phyloP scores from a whole-genome alignment of 2,797 vertebrate species.

The Megalops cyprinoides region DNA sequence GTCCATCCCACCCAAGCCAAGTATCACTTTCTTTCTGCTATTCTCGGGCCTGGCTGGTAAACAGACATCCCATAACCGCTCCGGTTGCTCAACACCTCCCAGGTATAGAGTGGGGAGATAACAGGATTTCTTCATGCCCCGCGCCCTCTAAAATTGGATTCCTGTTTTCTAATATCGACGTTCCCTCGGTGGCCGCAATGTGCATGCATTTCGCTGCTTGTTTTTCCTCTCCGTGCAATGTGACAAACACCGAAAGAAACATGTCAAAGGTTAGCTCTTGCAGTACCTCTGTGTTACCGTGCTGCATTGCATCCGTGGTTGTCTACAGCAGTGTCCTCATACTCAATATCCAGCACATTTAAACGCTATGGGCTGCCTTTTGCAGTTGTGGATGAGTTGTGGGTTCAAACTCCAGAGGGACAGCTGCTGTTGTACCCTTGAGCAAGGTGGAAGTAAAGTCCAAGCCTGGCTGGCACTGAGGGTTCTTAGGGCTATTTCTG shows the following conservation, averaged over 20 bases:
- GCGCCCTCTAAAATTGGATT: background rate
- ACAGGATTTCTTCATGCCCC: background rate
- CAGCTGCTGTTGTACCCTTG: background rate
- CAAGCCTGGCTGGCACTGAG: background rate
- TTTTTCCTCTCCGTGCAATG: background rate
- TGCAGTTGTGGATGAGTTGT: background rate
- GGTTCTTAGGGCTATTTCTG: background rate
- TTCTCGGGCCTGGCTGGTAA: constrained; percentile 58
- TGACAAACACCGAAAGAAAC: background rate
- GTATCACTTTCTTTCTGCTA: constrained; percentile 48
- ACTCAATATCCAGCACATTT: background rate
- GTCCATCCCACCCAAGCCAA: constrained; percentile 18
- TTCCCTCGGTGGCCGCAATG: background rate
- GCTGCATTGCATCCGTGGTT: background rate
- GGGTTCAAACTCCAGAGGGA: background rate
- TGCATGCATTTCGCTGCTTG: background rate
- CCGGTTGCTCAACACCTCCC: constrained; percentile 42
- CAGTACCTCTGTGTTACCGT: background rate
- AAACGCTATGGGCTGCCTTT: too few relatives aligned
- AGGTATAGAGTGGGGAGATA: constrained; percentile 15
- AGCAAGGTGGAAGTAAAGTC: background rate
- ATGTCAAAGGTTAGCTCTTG: background rate
- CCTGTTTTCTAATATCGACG: constrained; percentile 4
- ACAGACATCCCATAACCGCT: constrained; percentile 45
- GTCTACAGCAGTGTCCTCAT: background rate